Percentiles rank a stretch among this genome's conserved stretches.
Evolutionary conservation across 35 echinoderm and acorn worm species (phyloP).

Genomic region (Apostichopus japonicus): DNA sequence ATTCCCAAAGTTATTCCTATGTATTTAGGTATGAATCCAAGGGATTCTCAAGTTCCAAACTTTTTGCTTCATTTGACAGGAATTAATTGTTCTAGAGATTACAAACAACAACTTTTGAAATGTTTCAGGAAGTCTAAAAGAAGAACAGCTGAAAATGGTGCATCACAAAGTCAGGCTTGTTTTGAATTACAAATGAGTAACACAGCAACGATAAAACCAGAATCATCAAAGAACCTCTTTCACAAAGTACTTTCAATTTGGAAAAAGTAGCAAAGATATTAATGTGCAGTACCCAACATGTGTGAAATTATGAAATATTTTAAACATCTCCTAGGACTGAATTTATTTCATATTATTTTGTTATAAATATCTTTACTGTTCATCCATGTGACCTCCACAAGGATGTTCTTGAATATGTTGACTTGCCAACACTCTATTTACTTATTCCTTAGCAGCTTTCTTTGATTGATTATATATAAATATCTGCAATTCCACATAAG

Average conservation of each 20-base stretch:
- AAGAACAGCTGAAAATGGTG: neutral
- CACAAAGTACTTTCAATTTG: neutral
- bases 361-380: no score
- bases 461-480: no score
- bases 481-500: no score
- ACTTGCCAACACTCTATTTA: neutral
- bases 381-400: no score
- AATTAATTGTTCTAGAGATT: constrained; percentile 7
- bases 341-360: no score
- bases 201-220: neutral
- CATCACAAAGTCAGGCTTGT: neutral
- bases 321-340: no score
- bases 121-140: neutral
- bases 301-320: no score
- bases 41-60: neutral
- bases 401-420: no score
- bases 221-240: neutral
- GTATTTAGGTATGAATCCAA: neutral
- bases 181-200: neutral
- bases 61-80: neutral
- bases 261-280: neutral
- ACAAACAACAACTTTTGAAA: neutral
- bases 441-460: no score
- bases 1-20: constrained; percentile 21
- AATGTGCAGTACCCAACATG: no score